A percentile compares a stretch with the other conserved stretches of the same genome.
phyloP scores from a whole-genome alignment of 2,888 invertebrate species.

The Stenolophus ochropezus region DNA sequence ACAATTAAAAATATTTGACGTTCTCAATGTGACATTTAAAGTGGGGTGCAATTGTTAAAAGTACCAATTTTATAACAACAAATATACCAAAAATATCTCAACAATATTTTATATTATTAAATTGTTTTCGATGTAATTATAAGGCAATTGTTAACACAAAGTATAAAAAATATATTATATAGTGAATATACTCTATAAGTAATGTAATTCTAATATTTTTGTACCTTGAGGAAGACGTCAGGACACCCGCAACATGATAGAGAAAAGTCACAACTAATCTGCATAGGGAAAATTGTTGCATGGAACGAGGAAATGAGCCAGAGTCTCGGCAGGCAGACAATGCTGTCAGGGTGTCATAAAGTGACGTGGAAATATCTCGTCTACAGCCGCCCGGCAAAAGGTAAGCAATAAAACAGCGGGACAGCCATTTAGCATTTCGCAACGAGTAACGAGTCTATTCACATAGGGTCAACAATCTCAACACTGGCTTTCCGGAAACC shows the following conservation, averaged over 20 bases:
- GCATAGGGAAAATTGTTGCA: slow-evolving; percentile 35
- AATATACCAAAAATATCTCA: too few relatives aligned
- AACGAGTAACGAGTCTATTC: slow-evolving; percentile 16
- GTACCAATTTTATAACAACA: too few relatives aligned
- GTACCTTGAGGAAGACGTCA: neutral
- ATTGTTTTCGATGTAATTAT: too few relatives aligned
- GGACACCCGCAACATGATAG: slow-evolving; percentile 20
- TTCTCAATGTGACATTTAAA: too few relatives aligned
- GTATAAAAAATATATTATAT: too few relatives aligned
- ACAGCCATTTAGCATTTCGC: slow-evolving; percentile 47
- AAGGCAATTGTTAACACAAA: too few relatives aligned
- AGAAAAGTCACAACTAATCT: slow-evolving; percentile 45
- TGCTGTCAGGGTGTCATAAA: slow-evolving; percentile 53
- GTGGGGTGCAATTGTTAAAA: too few relatives aligned
- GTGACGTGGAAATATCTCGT: slow-evolving; percentile 52
- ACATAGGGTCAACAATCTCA: slow-evolving; percentile 14
- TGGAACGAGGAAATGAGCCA: slow-evolving; percentile 47
- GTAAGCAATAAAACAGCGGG: slow-evolving; percentile 58
- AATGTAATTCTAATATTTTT: too few relatives aligned
- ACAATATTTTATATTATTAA: too few relatives aligned
- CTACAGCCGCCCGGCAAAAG: slow-evolving; percentile 32
- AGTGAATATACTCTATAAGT: too few relatives aligned
- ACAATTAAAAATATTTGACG: too few relatives aligned
- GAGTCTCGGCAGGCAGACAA: slow-evolving; percentile 24
- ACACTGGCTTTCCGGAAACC: slow-evolving; percentile 17